A percentile compares a stretch with the other conserved stretches of the same genome.
Evolutionary conservation across 2,113 vertebrate species (phyloP).

Genomic region (Labeo rohita): DNA sequence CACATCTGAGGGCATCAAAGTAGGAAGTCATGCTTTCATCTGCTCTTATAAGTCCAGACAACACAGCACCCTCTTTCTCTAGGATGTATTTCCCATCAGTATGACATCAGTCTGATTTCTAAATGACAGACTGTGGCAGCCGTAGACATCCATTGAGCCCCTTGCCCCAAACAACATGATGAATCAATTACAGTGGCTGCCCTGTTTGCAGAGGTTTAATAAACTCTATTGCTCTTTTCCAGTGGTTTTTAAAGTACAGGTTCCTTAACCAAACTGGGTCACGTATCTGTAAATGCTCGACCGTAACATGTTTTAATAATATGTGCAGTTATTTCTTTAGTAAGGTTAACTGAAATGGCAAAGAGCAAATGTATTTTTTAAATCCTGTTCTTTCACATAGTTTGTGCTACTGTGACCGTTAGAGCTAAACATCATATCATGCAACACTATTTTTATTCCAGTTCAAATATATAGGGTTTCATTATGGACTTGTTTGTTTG

Average conservation of each 20-base stretch:
- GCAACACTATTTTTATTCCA: neutral
- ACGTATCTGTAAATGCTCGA: neutral
- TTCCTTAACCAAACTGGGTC: neutral
- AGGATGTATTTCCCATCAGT: slow-evolving; percentile 19
- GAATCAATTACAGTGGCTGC: neutral
- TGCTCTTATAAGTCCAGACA: slow-evolving; percentile 36
- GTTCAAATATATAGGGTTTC: neutral
- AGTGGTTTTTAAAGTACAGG: neutral
- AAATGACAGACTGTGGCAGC: slow-evolving; percentile 11
- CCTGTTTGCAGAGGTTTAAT: neutral
- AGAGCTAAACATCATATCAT: neutral
- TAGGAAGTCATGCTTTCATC: slow-evolving; percentile 53
- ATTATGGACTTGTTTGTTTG: neutral
- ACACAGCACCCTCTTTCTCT: slow-evolving; percentile 21
- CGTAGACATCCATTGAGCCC: neutral
- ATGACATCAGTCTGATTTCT: slow-evolving; percentile 16
- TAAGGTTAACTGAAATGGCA: slow-evolving; percentile 6
- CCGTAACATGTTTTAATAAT: neutral
- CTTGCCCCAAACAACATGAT: neutral
- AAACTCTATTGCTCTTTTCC: neutral
- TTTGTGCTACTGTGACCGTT: neutral
- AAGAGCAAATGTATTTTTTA: neutral
- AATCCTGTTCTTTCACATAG: neutral
- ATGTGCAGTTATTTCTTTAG: slow-evolving; percentile 18
- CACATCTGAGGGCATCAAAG: slow-evolving; percentile 72